phyloP scores from a whole-genome alignment of 2,888 invertebrate genomes.

The Heteromyza rotundicornis region DNA sequence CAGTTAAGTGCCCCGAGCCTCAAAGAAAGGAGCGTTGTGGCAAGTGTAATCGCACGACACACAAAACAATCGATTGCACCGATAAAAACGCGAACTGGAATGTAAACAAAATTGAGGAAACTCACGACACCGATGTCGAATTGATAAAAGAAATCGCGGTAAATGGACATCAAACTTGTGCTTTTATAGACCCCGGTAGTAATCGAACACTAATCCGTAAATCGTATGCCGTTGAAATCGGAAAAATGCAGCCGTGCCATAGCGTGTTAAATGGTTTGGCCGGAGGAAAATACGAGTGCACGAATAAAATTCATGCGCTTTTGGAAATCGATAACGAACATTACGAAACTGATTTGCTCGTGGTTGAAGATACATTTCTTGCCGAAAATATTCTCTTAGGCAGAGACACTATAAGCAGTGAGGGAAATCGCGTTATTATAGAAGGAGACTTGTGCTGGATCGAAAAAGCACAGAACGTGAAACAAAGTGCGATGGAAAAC shows the following conservation, averaged over 20 bases:
- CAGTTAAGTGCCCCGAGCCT: slow-evolving; percentile 17
- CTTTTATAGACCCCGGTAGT: slow-evolving; percentile 22
- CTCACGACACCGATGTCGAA: neutral
- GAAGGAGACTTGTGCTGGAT: slow-evolving; percentile 24
- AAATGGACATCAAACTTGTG: slow-evolving; percentile 3
- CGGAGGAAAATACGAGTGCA: neutral
- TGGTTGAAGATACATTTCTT: neutral
- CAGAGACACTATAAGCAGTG: slow-evolving; percentile 16
- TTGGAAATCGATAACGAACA: neutral
- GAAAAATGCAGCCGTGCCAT: neutral
- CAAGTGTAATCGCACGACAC: slow-evolving; percentile 1
- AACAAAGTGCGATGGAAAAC: too few relatives aligned
- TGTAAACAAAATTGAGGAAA: neutral
- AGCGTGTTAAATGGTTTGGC: neutral
- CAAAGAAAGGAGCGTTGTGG: slow-evolving; percentile 15
- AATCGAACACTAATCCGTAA: too few relatives aligned
- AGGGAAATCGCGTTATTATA: slow-evolving; percentile 22
- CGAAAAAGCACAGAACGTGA: neutral
- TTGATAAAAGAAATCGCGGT: slow-evolving; percentile 2
- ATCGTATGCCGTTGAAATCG: neutral
- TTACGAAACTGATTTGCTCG: neutral
- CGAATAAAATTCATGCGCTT: neutral
- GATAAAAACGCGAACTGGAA: neutral
- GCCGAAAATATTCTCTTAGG: slow-evolving; percentile 13
- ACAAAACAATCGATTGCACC: neutral